Conservation (phyloP, 2,113 vertebrate genomes). For the Sorex fumeus region DNA sequence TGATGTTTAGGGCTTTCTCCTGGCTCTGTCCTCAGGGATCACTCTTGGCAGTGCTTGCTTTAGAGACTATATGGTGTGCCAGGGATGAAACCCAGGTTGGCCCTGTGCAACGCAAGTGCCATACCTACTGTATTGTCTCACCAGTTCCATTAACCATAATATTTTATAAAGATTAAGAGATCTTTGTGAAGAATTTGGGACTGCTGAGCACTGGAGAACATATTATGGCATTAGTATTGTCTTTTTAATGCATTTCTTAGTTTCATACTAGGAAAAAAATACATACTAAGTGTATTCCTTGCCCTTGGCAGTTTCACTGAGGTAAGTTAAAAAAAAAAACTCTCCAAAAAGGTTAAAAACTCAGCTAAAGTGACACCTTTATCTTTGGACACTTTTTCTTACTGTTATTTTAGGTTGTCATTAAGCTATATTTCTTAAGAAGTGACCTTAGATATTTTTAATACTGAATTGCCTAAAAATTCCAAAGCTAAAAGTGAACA, state of each 20-base stretch:
- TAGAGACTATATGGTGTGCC: too few species aligned
- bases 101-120: too few species aligned
- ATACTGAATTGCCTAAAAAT: not conserved
- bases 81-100: too few species aligned
- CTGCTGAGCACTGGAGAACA: not conserved
- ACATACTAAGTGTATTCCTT: not conserved
- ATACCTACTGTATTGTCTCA: too few species aligned
- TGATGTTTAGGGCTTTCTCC: too few species aligned
- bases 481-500: not conserved
- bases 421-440: constrained; percentile 43
- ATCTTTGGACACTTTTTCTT: not conserved
- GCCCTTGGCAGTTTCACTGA: not conserved
- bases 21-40: too few species aligned
- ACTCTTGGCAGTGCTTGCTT: too few species aligned
- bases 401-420: not conserved
- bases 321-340: not conserved
- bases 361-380: not conserved
- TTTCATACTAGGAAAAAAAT: not conserved
- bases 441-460: constrained; percentile 6
- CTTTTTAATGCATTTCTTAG: not conserved
- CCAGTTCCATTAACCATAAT: not conserved
- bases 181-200: not conserved
- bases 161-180: constrained; percentile 18
- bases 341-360: not conserved
- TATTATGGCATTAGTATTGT: not conserved